Percentiles rank a stretch among this genome's conserved stretches.
These are phyloP conservation scores for Tetrao urogallus DNA, from an alignment of 2,113 vertebrate genomes.

Conservation along the genomic window DNA sequence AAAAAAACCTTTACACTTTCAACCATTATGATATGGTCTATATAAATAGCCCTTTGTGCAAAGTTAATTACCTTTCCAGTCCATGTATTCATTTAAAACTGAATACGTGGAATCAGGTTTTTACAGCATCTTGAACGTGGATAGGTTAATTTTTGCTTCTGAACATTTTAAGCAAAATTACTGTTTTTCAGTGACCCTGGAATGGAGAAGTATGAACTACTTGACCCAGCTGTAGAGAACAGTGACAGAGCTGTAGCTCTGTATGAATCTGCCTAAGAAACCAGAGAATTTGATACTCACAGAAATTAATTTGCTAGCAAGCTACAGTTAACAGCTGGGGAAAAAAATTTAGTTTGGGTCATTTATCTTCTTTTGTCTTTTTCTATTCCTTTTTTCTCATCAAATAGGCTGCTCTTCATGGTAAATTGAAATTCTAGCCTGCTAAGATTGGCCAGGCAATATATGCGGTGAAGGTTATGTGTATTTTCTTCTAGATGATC, in stretches of 20 bases:
- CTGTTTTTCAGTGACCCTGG: background rate
- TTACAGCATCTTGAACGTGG: background rate
- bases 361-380: background rate
- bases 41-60: constrained; percentile 44
- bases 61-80: constrained; percentile 57
- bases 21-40: background rate
- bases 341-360: background rate
- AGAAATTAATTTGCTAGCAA: background rate
- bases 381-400: background rate
- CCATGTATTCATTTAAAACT: background rate
- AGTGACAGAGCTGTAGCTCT: background rate
- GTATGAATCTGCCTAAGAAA: background rate
- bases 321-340: background rate
- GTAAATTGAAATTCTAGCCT: background rate
- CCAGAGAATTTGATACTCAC: background rate
- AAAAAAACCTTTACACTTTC: constrained; percentile 11
- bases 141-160: constrained; percentile 9
- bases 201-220: background rate
- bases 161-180: constrained; percentile 8
- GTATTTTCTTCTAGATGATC: background rate
- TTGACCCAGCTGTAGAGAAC: background rate
- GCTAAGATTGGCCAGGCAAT: background rate
- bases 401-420: background rate
- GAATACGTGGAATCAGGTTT: background rate
- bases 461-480: background rate